These are phyloP conservation scores for Diceros bicornis DNA, from an alignment of 2,797 vertebrate species.

Conservation along the genomic window DNA sequence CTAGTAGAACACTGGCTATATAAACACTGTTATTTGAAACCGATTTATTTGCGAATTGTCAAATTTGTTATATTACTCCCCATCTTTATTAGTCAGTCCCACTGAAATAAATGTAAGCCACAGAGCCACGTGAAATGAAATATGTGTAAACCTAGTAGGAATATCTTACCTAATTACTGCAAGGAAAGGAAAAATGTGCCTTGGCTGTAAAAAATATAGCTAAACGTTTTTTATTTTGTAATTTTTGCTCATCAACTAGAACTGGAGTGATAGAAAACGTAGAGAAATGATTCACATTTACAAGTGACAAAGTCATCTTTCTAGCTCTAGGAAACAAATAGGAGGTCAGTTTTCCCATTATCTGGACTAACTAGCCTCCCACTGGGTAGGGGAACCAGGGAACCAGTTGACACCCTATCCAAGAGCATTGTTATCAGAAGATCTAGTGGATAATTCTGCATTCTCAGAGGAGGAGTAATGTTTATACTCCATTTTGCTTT, in stretches of 20 bases:
- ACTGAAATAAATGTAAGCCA: slow-evolving; percentile 29
- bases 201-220: not conserved
- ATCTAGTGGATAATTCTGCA: not conserved
- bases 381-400: not conserved
- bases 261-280: not conserved
- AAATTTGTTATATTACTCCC: not conserved
- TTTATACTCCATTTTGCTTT: slow-evolving; percentile 29
- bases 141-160: not conserved
- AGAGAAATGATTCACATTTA: not conserved
- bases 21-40: slow-evolving; percentile 8
- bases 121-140: not conserved
- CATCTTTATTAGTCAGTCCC: not conserved
- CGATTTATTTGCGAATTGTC: not conserved
- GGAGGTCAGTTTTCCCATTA: not conserved
- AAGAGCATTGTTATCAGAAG: not conserved
- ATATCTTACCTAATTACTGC: not conserved
- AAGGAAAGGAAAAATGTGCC: not conserved
- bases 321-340: not conserved
- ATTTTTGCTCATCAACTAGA: not conserved
- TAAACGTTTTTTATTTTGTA: not conserved
- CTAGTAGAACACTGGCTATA: not conserved
- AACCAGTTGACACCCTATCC: not conserved
- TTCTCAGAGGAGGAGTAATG: slow-evolving; percentile 49
- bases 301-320: not conserved
- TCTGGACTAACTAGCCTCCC: not conserved